These are phyloP conservation scores for Entomyzon cyanotis DNA, from an alignment of 2,113 vertebrate genomes.

Conservation along the genomic window DNA sequence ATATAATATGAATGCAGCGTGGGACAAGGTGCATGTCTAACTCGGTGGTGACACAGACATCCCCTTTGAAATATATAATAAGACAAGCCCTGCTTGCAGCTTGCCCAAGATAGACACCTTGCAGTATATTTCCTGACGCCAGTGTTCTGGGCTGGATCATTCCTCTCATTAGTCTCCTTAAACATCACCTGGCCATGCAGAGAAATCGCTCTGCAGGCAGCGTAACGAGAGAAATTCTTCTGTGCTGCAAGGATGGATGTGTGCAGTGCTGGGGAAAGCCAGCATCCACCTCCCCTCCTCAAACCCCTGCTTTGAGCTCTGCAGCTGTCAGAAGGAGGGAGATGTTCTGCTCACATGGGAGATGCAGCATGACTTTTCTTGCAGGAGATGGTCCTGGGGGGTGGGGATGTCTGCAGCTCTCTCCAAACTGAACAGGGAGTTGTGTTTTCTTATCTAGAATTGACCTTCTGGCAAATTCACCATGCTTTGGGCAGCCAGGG, in stretches of 20 bases:
- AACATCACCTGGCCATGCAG: conserved; percentile 42
- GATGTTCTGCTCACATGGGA: accelerated
- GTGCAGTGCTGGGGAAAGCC: neutral
- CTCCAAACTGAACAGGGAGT: neutral
- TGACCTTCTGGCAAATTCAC: neutral
- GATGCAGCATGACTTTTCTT: neutral
- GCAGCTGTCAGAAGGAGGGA: neutral
- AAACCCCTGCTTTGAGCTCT: neutral
- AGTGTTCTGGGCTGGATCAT: conserved; percentile 44
- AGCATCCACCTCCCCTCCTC: neutral
- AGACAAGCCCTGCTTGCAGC: conserved; percentile 8
- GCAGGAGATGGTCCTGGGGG: neutral
- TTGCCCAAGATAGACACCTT: conserved; percentile 42
- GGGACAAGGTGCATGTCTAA: neutral
- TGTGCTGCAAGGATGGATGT: neutral
- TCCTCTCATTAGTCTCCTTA: conserved; percentile 60
- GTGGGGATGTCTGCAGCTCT: neutral
- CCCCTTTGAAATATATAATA: conserved; percentile 48
- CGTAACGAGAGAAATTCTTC: neutral
- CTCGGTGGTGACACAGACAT: conserved; percentile 29
- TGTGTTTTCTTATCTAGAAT: neutral
- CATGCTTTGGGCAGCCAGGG: neutral
- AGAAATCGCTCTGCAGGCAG: neutral
- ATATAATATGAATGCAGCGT: neutral
- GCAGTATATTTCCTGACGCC: conserved; percentile 53